Conservation (phyloP, 2,888 invertebrate genomes). For the Latrodectus elegans region DNA sequence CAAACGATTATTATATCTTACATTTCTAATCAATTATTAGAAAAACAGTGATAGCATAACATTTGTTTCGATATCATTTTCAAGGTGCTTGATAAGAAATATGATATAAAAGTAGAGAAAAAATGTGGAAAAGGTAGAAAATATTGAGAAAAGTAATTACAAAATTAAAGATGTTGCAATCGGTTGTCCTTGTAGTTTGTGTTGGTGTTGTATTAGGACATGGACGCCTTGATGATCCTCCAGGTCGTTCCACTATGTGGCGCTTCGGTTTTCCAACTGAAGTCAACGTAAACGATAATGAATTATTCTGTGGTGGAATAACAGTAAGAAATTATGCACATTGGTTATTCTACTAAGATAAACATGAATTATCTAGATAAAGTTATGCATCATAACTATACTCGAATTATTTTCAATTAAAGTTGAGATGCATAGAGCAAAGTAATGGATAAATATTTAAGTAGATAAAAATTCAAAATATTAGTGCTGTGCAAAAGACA, state of each 20-base stretch:
- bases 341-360: no score
- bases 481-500: no score
- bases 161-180: constrained; percentile 12
- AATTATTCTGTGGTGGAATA: constrained; percentile 90
- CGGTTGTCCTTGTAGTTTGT: constrained; percentile 16
- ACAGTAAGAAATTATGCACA: constrained; percentile 43
- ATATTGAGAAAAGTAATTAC: background rate
- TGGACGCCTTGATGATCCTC: constrained; percentile 69
- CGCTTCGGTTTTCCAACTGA: constrained; percentile 78
- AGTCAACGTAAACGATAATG: constrained; percentile 91
- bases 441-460: no score
- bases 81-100: background rate
- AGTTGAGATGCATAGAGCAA: no score
- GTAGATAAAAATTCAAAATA: no score
- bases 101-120: background rate
- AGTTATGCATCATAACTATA: no score
- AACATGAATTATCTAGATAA: no score
- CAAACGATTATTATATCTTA: no score
- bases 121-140: background rate
- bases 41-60: background rate
- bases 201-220: constrained; percentile 59
- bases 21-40: no score
- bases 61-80: background rate
- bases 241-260: constrained; percentile 69
- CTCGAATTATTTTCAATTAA: no score